These are phyloP conservation scores for Glyptemys insculpta DNA, from an alignment of 2,797 vertebrate species.

Conservation along the genomic window DNA sequence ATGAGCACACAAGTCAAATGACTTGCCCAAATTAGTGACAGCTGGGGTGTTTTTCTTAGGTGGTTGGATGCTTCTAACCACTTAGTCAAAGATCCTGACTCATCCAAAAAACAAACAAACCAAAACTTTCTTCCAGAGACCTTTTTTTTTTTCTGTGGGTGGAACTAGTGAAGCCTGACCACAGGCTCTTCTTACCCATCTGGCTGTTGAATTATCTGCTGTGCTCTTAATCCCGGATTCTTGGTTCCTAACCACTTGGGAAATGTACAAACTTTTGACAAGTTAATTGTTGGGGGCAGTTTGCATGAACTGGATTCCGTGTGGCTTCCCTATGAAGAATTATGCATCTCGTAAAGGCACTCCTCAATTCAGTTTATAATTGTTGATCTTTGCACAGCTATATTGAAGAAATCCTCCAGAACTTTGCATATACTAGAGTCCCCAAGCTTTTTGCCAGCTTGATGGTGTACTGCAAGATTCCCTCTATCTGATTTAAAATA, in stretches of 20 bases:
- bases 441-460: background rate
- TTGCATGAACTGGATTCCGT: background rate
- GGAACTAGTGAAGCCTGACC: background rate
- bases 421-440: background rate
- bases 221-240: background rate
- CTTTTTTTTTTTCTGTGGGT: background rate
- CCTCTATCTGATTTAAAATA: background rate
- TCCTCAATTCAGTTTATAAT: background rate
- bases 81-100: background rate
- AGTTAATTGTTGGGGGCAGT: background rate
- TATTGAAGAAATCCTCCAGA: background rate
- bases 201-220: background rate
- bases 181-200: accelerated
- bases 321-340: background rate
- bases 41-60: background rate
- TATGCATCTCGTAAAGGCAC: background rate
- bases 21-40: accelerated
- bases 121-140: background rate
- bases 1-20: background rate
- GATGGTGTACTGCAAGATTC: background rate
- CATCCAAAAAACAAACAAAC: background rate
- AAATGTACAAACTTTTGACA: background rate
- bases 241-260: background rate
- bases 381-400: background rate
- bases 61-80: background rate